Evolutionary conservation across 2,888 invertebrate genomes (phyloP).

Genomic region (Elegia similella): DNA sequence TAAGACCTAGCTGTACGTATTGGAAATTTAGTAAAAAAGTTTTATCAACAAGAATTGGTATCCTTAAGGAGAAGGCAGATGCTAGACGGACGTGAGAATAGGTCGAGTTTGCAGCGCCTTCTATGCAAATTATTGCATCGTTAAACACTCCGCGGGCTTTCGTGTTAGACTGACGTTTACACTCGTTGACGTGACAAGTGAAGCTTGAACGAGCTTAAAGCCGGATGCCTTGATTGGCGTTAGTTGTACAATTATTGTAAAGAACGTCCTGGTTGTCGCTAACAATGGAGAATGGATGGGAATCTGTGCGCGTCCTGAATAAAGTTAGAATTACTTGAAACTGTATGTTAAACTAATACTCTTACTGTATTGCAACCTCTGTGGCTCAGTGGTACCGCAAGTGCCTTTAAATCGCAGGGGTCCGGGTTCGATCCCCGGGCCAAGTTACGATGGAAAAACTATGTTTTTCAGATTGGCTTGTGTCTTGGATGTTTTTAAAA

Average conservation of each 20-base stretch:
- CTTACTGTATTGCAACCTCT: too few relatives aligned
- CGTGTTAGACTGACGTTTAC: constrained; percentile 68
- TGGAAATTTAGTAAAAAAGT: constrained; percentile 20
- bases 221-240: constrained; percentile 73
- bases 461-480: too few relatives aligned
- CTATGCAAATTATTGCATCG: constrained; percentile 80
- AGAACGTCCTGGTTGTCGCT: constrained; percentile 10
- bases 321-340: too few relatives aligned
- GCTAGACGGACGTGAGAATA: constrained; percentile 74
- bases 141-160: constrained; percentile 74
- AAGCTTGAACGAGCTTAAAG: constrained; percentile 48
- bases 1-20: too few relatives aligned
- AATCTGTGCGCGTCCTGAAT: background rate
- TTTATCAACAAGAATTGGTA: constrained; percentile 5
- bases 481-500: too few relatives aligned
- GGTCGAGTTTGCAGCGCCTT: constrained; percentile 55
- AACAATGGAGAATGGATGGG: background rate
- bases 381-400: too few relatives aligned
- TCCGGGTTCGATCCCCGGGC: too few relatives aligned
- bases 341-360: too few relatives aligned
- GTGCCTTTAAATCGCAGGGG: too few relatives aligned
- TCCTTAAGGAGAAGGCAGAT: constrained; percentile 12
- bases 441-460: too few relatives aligned
- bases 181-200: constrained; percentile 36
- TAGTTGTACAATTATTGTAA: constrained; percentile 60